Evolutionary conservation across 2,113 vertebrate species (phyloP), one percentile per base, ranked within the genome.

Genomic region (Cochlearius cochlearius): DNA sequence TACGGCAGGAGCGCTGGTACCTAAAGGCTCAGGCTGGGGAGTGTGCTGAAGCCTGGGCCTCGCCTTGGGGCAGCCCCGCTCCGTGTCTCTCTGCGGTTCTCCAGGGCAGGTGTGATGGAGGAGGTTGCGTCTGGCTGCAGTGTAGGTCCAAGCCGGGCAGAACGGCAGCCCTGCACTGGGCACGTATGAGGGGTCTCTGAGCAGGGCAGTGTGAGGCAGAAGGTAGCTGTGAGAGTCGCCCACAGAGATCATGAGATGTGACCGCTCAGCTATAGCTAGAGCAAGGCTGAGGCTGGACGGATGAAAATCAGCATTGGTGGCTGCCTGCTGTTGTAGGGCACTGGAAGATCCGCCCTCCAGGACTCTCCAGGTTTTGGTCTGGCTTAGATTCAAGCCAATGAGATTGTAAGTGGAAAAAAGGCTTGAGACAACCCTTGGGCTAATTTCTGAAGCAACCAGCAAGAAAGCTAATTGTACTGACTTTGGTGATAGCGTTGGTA

Each of bases 381-480:
- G 39, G 14, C 39, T 96, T 90, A 50, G 47, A 71, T 88, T 88
- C 73, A 90, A 80, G 15, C 15, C 41, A 64, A 14, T 69, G 63
- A 69, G 15, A 63, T 39, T 80, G 16, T 73, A 86, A 77, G 19
- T 55, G 38, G 45, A 47, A 80, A 80, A 83, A 82, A 77, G 38
- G 32, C 55, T 92, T 1, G 2, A 52, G 47, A 72, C 89, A 95
- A 69, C 68, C 92, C 55, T 92, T 93, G 78, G 85, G 47, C 88
- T 62, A 68, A 88, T 93, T 95, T 92, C 78, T 90, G 94, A 83
- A 83, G 82, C 90, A 92, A 60, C 9, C 56, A 83, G 29, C 41
- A 73, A 62, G 59, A 56, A 80, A 86, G 23, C 11, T 80, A 86
- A 67, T 96, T 77, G 47, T 88, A 62, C 47, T 80, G 79, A 90